A percentile compares a stretch with the other conserved stretches of the same genome.
Evolutionary conservation across 2,797 vertebrate genomes (phyloP).

Genomic region (Choloepus didactylus): DNA sequence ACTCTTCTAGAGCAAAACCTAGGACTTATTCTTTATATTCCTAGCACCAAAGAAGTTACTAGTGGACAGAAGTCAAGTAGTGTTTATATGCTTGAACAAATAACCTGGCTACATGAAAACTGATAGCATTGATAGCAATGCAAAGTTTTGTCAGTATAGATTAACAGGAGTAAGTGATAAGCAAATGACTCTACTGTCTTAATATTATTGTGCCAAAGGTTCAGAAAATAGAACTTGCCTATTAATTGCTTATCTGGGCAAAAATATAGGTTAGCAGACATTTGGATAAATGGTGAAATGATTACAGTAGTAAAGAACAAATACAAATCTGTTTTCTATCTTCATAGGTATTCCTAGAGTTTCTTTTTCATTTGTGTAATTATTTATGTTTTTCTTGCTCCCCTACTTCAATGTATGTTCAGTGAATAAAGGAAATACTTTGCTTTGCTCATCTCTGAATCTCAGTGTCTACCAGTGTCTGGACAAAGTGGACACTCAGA

Average conservation of each 20-base stretch:
- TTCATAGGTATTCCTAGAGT: neutral
- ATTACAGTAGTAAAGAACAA: neutral
- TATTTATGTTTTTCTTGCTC: neutral
- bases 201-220: neutral
- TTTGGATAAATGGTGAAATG: neutral
- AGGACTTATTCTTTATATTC: neutral
- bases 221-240: neutral
- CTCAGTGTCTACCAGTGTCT: neutral
- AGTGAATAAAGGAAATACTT: neutral
- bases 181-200: neutral
- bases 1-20: neutral
- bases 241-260: neutral
- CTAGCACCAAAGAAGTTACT: neutral
- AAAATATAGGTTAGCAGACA: neutral
- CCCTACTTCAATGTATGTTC: neutral
- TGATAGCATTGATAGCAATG: neutral
- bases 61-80: neutral
- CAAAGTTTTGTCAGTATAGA: neutral
- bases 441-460: neutral
- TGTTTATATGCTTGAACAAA: constrained; percentile 14
- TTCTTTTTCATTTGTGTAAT: neutral
- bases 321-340: neutral
- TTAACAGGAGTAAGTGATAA: neutral
- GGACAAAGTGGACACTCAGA: neutral
- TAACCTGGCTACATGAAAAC: neutral